Evolutionary conservation across 1,140 invertebrate genomes (phyloP).

Genomic region (Batillaria attramentaria): DNA sequence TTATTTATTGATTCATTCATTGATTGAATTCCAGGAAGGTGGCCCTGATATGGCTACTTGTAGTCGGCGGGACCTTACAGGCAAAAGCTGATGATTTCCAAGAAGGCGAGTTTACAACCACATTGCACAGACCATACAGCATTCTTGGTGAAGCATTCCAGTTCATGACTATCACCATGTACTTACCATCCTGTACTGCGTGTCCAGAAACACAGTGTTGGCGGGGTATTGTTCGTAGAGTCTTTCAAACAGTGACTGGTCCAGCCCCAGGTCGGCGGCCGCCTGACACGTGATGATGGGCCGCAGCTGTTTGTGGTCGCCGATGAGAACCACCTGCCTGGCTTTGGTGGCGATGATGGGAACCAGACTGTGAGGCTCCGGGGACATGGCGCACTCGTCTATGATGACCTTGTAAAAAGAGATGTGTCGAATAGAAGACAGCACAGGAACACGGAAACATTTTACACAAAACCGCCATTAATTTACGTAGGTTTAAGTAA

Average conservation of each 20-base stretch:
- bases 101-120: neutral
- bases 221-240: conserved; percentile 44
- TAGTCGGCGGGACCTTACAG: neutral
- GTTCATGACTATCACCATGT: neutral
- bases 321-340: conserved; percentile 65
- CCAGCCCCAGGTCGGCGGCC: conserved; percentile 57
- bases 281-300: conserved; percentile 57
- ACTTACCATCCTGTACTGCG: conserved; percentile 68
- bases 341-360: conserved; percentile 55
- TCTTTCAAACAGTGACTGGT: conserved; percentile 64
- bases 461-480: no score
- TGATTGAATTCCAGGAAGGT: no score
- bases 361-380: conserved; percentile 63
- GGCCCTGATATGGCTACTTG: no score
- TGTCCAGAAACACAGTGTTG: conserved; percentile 41
- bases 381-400: conserved; percentile 62
- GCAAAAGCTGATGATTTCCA: neutral
- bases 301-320: conserved; percentile 65
- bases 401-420: conserved; percentile 43
- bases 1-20: no score
- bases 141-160: neutral
- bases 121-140: neutral
- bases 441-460: no score
- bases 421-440: neutral
- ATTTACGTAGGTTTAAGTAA: no score